These are phyloP conservation scores for Tetropium fuscum DNA, from an alignment of 2,888 invertebrate genomes.

Conservation along the genomic window DNA sequence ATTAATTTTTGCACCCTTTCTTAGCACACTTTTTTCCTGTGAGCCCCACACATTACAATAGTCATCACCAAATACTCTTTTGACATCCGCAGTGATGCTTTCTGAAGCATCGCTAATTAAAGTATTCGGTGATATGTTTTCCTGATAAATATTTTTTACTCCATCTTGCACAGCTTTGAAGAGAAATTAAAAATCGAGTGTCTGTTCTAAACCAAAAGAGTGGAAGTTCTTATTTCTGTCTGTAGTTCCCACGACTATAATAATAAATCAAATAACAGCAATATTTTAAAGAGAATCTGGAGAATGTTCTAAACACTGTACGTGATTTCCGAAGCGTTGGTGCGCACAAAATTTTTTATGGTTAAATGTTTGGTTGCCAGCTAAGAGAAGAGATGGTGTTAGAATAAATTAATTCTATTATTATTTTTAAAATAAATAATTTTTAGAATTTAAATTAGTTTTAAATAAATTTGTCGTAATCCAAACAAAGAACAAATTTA, in stretches of 20 bases:
- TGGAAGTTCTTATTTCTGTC: conserved; percentile 44
- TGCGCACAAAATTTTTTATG: too few species aligned
- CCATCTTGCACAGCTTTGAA: conserved; percentile 36
- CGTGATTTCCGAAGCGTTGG: too few species aligned
- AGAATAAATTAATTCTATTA: too few species aligned
- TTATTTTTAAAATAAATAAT: too few species aligned
- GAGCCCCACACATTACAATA: conserved; percentile 47
- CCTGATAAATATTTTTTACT: conserved; percentile 6
- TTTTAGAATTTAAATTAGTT: too few species aligned
- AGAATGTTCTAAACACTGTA: too few species aligned
- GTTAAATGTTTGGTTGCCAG: too few species aligned
- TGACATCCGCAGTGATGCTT: conserved; percentile 37
- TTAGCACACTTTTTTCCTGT: conserved; percentile 48
- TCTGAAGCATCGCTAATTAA: conserved; percentile 44
- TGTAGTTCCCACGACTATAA: conserved; percentile 45
- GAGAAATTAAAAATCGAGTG: conserved; percentile 38
- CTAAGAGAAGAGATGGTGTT: too few species aligned
- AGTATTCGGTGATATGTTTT: conserved; percentile 35
- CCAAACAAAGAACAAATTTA: too few species aligned
- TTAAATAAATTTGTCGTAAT: too few species aligned
- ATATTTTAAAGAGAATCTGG: too few species aligned
- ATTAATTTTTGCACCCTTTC: conserved; percentile 22
- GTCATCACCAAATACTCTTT: conserved; percentile 36
- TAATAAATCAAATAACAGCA: too few species aligned
- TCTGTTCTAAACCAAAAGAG: conserved; percentile 34